Base-by-base conservation (phyloP, 2,888 invertebrate species). In the Chrysodeixis includens region DNA sequence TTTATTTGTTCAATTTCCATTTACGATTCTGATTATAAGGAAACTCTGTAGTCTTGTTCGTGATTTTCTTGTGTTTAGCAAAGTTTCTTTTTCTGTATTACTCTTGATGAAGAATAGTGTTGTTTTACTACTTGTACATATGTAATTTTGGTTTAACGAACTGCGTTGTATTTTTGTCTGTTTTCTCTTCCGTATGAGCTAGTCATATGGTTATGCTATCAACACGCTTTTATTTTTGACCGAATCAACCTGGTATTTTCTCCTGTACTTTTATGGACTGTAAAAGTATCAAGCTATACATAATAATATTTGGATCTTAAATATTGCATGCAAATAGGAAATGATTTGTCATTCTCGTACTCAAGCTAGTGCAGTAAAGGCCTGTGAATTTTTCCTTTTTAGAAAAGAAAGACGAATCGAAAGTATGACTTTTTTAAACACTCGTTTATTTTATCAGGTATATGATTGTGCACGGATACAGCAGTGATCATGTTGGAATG, bases 1-100 rank as follows among this genome's bases (percentile, higher is more conserved):
- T 78, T 82, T 76, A 76, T 74, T 79, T 62, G 65, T 77, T 74
- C 80, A 74, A 76, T 75, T 78, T 69, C 81, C 74, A 83, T 75
- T 83, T 80, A 81, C 77, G 79, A 74, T 65, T 68, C 71, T 78
- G 78, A 82, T 84, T 80, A 79, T 73, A 77, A 69, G 69, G 58
- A 49, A 70, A 65, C 71, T 65, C 66, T 74, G 64, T 68, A 73
- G 66, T 56, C 64, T 75, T 76, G 71, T 79, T 81, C 57, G 51
- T 64, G 74, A 69, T 74, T 74, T 67, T 60, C 55, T 62, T 56
- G 44, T 30, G 44, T 16, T 56, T 2, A 44, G 26, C 52, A 55
- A 79, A 78, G 68, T 77, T 74, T 74, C n/a, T 71, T 52, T 32
- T 56, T 62, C 54, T 35, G 32, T 49, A 20, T 10, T 20, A n/a